Evolutionary conservation across 2,888 invertebrate species (phyloP).

Genomic region (Tyria jacobaeae): DNA sequence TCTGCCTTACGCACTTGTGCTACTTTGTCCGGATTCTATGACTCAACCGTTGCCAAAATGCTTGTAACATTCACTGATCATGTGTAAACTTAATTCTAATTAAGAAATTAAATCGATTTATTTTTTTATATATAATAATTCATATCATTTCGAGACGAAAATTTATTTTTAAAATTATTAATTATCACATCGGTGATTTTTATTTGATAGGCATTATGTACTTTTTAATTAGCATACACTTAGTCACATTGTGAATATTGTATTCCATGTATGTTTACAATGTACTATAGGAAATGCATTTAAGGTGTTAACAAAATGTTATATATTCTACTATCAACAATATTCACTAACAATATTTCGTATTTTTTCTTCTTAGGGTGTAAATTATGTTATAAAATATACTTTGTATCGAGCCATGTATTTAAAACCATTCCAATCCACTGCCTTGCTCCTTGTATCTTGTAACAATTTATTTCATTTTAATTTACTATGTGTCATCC

Average conservation of each 20-base stretch:
- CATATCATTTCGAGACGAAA: neutral
- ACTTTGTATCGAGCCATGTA: neutral
- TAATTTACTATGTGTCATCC: no score
- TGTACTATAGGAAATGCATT: neutral
- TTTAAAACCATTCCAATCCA: constrained; percentile 8
- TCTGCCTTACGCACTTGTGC: constrained; percentile 36
- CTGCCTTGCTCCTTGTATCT: constrained; percentile 7
- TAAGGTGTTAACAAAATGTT: neutral
- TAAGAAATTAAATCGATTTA: neutral
- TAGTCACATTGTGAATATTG: neutral
- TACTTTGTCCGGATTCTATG: constrained; percentile 22
- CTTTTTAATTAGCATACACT: neutral
- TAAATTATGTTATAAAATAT: neutral
- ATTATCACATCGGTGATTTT: neutral
- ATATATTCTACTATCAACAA: no score
- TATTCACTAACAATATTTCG: no score
- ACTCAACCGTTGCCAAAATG: constrained; percentile 19
- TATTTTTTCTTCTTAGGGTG: neutral
- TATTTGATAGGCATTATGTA: neutral
- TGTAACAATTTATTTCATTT: no score
- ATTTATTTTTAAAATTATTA: neutral
- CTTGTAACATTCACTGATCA: constrained; percentile 1
- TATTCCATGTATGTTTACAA: neutral
- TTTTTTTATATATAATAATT: neutral
- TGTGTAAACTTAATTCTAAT: constrained; percentile 3